phyloP scores from a whole-genome alignment of 1,140 invertebrate genomes.

The Radopholus similis region DNA sequence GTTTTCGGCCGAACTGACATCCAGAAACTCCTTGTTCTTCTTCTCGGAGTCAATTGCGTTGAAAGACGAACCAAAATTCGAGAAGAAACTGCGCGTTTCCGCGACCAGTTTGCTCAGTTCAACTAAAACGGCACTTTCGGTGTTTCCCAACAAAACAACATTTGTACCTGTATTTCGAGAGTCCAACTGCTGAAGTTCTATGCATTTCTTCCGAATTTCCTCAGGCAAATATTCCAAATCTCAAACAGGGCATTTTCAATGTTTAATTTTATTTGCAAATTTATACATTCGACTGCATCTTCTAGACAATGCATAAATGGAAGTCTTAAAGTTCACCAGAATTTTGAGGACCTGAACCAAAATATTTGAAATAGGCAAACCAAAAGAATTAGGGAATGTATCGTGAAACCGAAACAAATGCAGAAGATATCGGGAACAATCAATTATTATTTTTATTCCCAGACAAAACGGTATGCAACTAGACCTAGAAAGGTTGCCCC shows the following conservation, averaged over 20 bases:
- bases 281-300: conserved; percentile 30
- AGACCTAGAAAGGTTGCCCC: no score
- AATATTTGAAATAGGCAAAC: no score
- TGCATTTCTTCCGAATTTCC: conserved; percentile 24
- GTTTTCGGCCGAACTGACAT: neutral
- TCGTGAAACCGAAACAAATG: no score
- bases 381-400: no score
- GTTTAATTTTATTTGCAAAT: neutral
- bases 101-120: conserved; percentile 11
- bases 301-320: conserved; percentile 38
- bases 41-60: neutral
- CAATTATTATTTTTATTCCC: no score
- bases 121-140: neutral
- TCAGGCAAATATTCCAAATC: conserved; percentile 24
- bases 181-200: conserved; percentile 28
- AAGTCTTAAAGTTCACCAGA: no score
- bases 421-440: no score
- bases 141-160: neutral
- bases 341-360: no score
- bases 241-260: conserved; percentile 1
- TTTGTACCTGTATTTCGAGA: conserved; percentile 2
- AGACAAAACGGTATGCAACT: no score
- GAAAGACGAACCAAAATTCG: neutral
- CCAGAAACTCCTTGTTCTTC: conserved; percentile 7
- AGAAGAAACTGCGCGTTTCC: conserved; percentile 26